Evolutionary conservation across 2,888 invertebrate species (phyloP).

Genomic region (Drosophila nigricruria): DNA sequence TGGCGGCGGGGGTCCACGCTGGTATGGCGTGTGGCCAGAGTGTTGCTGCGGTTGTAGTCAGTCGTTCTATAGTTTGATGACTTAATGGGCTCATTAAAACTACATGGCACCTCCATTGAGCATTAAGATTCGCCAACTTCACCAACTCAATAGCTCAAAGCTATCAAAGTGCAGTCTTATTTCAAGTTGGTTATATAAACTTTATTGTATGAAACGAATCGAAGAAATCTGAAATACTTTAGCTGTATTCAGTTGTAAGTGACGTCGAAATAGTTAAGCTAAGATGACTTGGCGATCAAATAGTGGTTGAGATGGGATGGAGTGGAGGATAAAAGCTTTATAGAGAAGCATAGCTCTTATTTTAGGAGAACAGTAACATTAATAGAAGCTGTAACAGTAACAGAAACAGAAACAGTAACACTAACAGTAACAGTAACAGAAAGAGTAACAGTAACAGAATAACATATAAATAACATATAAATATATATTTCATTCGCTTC

Average conservation of each 20-base stretch:
- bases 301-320: neutral
- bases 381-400: neutral
- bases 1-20: neutral
- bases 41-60: constrained; percentile 25
- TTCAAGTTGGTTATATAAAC: constrained; percentile 43
- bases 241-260: constrained; percentile 10
- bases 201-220: constrained; percentile 32
- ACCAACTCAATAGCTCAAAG: constrained; percentile 5
- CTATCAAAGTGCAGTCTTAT: constrained; percentile 30
- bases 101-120: constrained; percentile 27
- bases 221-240: constrained; percentile 14
- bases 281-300: neutral
- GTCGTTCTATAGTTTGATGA: constrained; percentile 56
- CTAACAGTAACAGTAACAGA: neutral
- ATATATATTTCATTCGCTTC: too few relatives aligned
- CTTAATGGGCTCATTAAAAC: constrained; percentile 71
- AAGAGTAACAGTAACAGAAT: neutral
- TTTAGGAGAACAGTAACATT: neutral
- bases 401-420: neutral
- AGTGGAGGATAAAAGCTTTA: neutral
- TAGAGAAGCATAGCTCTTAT: too few relatives aligned
- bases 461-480: too few relatives aligned
- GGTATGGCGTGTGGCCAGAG: neutral
- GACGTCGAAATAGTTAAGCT: neutral
- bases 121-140: constrained; percentile 13